Conservation (phyloP, 2,888 invertebrate genomes). For the Pedicia rivosa region DNA sequence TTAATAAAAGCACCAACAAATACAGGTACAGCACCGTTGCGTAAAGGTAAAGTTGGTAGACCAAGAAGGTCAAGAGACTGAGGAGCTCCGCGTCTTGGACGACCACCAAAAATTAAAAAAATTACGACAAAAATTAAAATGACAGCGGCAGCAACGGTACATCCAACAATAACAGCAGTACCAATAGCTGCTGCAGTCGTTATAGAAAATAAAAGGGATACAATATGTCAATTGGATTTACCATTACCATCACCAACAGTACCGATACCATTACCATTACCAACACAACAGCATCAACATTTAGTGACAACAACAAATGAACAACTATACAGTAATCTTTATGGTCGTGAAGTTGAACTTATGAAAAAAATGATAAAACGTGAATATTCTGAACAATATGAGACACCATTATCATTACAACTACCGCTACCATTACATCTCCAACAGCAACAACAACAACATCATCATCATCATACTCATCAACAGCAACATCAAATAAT, state of each 20-base stretch:
- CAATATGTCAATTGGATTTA: not conserved
- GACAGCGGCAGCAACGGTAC: no score
- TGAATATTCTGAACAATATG: no score
- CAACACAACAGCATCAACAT: no score
- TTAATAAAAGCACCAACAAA: constrained; percentile 56
- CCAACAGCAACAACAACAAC: not conserved
- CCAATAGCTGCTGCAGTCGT: no score
- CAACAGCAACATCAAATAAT: not conserved
- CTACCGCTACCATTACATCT: not conserved
- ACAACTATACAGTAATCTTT: constrained; percentile 6
- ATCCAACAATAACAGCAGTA: not conserved
- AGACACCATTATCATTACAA: no score
- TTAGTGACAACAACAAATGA: no score
- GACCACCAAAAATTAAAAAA: constrained; percentile 18
- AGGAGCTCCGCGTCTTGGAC: constrained; percentile 30
- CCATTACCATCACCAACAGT: not conserved
- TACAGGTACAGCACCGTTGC: constrained; percentile 51
- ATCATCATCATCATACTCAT: constrained; percentile 1
- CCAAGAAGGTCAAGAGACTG: constrained; percentile 82
- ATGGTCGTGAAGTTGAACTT: constrained; percentile 10
- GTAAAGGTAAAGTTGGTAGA: constrained; percentile 73
- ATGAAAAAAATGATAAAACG: constrained; percentile 10
- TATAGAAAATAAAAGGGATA: not conserved
- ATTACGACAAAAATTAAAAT: not conserved
- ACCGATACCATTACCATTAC: not conserved